Percentiles rank a stretch among this genome's conserved stretches.
These are phyloP conservation scores for Electrophaes corylata DNA, from an alignment of 2,888 invertebrate species.

Conservation along the genomic window DNA sequence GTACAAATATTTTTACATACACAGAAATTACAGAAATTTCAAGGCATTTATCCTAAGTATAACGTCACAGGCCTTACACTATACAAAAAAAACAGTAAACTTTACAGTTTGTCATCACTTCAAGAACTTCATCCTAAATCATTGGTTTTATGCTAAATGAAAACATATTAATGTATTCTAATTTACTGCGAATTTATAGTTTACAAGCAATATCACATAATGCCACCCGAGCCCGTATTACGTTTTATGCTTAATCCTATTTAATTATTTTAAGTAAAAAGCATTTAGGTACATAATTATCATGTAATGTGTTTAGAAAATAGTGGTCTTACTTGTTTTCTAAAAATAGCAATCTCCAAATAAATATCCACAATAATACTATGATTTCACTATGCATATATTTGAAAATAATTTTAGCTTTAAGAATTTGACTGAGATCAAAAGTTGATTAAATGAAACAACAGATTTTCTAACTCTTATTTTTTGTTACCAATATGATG, in stretches of 20 bases:
- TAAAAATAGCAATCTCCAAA: neutral
- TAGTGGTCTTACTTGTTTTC: neutral
- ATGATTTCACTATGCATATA: too few species aligned
- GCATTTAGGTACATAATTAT: neutral
- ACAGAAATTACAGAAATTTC: neutral
- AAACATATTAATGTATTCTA: constrained; percentile 6
- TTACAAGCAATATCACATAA: constrained; percentile 65
- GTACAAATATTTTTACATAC: too few species aligned
- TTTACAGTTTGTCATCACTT: too few species aligned
- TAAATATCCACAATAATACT: neutral
- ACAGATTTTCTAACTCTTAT: neutral
- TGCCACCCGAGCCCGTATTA: constrained; percentile 54
- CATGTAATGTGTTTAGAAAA: neutral
- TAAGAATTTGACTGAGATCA: too few species aligned
- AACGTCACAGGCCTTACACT: neutral
- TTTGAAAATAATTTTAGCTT: too few species aligned
- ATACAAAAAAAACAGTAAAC: too few species aligned
- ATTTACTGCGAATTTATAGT: constrained; percentile 9
- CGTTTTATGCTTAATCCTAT: constrained; percentile 21
- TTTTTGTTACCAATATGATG: neutral
- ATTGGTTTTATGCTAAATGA: neutral
- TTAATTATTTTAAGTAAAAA: neutral
- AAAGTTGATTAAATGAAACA: neutral
- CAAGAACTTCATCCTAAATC: neutral
- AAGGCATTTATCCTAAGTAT: neutral